Evolutionary conservation across 2,797 vertebrate species (phyloP), one percentile per base, ranked within the genome.

Genomic region (Gymnodraco acuticeps): DNA sequence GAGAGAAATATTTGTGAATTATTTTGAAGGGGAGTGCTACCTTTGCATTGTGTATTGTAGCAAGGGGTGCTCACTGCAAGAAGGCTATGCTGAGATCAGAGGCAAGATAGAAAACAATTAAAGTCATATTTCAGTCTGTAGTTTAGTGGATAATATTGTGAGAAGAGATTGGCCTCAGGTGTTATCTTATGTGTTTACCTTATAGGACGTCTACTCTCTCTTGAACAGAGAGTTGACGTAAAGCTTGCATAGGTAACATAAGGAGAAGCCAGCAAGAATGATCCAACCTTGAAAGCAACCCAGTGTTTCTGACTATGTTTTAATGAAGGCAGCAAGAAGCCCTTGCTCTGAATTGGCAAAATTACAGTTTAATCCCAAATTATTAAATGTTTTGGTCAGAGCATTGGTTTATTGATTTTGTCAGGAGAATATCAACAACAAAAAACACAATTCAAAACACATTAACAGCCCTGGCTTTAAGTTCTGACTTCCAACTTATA

Each of bases 1-100:
- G 9, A 38, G 20, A 60, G 7, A 54, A 71, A 75, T 13, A 67
- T 72, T 56, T n/a, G 41, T 46, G 47, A 68, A 73, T 50, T 48
- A 19, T 45, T 9, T 27, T 23, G 47, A 3, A 71, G 13, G 76
- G 46, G 66, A 77, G 71, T 16, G 42, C 14, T 46, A 48, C 33
- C 20, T 73, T 69, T 60, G 17, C 47, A 3, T 17, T n/a, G 15
- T 33, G 38, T 31, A 46, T 58, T 38, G 16, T n/a, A 23, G 16
- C 4, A 1, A 73, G 1, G 70, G 14, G 31, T 46, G 48, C 33
- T 63, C 48, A 13, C 3, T 59, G 20, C 5, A 47, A 59, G 8
- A 10, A 38, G 6, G 13, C 16, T 59, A 47, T n/a, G 31, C 46
- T 55, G 27, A 61, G 16, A 20, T 23, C 5, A 58, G 63, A 41